Base-by-base conservation (phyloP, 1,140 invertebrate species). In the Dysdera silvatica region DNA sequence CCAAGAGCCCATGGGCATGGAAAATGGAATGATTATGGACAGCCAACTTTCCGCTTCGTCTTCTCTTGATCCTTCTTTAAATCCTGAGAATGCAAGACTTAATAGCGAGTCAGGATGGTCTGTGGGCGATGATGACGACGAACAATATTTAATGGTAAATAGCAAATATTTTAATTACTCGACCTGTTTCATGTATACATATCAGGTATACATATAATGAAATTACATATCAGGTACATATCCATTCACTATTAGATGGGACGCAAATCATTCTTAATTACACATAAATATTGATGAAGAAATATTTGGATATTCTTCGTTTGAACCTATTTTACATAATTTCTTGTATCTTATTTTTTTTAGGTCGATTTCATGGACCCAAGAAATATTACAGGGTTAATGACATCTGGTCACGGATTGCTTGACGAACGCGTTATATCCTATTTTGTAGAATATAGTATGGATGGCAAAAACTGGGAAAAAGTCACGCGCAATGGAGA, bases 401-500 rank as follows among this genome's bases (percentile, higher is more conserved):
- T 63, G 31, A 84, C 84, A 12, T 67, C 68, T 43, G 76, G 76
- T 5, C 55, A 72, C n/a, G 57, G 65, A 14, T 61, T 68, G 37
- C 64, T 65, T 0, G 71, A 73, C n/a, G 66, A 73, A 8, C 91
- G 86, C 84, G 87, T 91, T 1, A 83, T 81, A 1, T 77, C 82
- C 0, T 92, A 85, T 74, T 83, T 81, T 67, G 74, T 92, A 6
- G 74, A 81, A 63, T 91, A 89, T 70, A 87, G 88, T 2, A 81
- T 80, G 6, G 84, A 89, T 71, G 80, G 82, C 0, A 72, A 76
- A n/a, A 74, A 79, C 4, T 89, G 87, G 86, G 87, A 82, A 67
- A 82, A 83, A 0, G 77, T 91, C 10, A 65, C 84, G 20, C 81
- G 85, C 1, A 72, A 76, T 26, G 77, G 76, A 0, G 71, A 71